These are phyloP conservation scores for Daktulosphaira vitifoliae DNA, from an alignment of 1,140 invertebrate species.

Conservation along the genomic window DNA sequence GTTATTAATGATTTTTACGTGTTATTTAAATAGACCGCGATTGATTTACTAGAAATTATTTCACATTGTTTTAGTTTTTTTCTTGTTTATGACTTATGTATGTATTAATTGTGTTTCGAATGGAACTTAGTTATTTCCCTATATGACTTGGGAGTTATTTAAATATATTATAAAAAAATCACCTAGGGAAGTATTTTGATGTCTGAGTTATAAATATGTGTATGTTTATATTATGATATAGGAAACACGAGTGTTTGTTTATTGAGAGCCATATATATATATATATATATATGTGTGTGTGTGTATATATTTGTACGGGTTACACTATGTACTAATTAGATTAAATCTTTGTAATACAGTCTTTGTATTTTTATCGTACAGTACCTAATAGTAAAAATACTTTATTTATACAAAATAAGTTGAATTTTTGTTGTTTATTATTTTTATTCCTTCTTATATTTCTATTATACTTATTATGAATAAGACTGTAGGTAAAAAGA, in stretches of 20 bases:
- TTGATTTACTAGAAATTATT: conserved; percentile 6
- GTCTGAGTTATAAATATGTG: too few relatives aligned
- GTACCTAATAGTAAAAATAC: conserved; percentile 7
- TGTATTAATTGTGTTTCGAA: neutral
- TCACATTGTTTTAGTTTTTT: too few relatives aligned
- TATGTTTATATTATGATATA: neutral
- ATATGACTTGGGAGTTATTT: conserved; percentile 25
- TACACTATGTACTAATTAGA: conserved; percentile 22
- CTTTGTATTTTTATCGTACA: conserved; percentile 1
- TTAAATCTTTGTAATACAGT: conserved; percentile 1
- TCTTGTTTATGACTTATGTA: conserved; percentile 13
- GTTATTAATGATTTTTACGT: conserved; percentile 20
- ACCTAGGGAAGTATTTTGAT: neutral
- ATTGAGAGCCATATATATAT: neutral
- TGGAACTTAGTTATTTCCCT: conserved; percentile 6
- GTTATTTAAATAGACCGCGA: neutral
- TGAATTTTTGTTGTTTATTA: too few relatives aligned
- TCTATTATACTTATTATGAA: too few relatives aligned
- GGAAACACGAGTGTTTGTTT: neutral
- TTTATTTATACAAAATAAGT: too few relatives aligned
- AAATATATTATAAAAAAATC: neutral
- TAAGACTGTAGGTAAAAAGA: too few relatives aligned
- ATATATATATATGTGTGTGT: neutral
- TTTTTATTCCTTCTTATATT: too few relatives aligned
- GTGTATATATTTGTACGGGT: too few relatives aligned